Evolutionary conservation across 2,888 invertebrate genomes (phyloP).

Genomic region (Chymomyza fuscimana): DNA sequence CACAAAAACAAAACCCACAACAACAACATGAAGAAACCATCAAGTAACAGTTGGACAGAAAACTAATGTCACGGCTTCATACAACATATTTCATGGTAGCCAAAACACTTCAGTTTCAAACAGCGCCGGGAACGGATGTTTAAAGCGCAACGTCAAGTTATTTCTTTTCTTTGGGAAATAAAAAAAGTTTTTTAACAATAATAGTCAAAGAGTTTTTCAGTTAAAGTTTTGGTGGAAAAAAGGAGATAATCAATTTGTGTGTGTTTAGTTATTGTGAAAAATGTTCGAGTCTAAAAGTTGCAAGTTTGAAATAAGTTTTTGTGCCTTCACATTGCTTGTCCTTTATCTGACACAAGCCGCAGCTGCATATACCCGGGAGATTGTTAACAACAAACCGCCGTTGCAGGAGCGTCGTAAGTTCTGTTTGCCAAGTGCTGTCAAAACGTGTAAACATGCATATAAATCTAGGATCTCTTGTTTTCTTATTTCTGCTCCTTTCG

Average conservation of each 20-base stretch:
- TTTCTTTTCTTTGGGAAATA: not conserved
- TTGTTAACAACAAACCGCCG: conserved; percentile 78
- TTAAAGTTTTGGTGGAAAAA: not conserved
- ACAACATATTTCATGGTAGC: conserved; percentile 44
- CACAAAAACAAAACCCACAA: not conserved
- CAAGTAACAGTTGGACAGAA: conserved; percentile 12
- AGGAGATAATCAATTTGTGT: conserved; percentile 10
- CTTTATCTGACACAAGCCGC: conserved; percentile 34
- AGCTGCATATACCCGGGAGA: conserved; percentile 71
- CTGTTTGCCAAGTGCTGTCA: not conserved
- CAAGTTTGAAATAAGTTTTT: conserved; percentile 38
- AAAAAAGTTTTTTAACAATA: conserved; percentile 5
- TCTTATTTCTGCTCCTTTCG: conserved; percentile 41
- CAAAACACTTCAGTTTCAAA: conserved; percentile 53
- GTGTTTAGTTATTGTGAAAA: conserved; percentile 14
- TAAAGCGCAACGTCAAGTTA: conserved; percentile 32
- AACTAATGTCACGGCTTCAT: conserved; percentile 46
- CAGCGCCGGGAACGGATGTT: conserved; percentile 55
- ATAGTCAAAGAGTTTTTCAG: conserved; percentile 28
- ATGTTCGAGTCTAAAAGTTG: conserved; percentile 49
- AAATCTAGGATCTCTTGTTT: conserved; percentile 4
- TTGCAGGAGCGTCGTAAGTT: conserved; percentile 80
- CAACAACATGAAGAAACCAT: conserved; percentile 20
- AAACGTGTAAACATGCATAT: not conserved
- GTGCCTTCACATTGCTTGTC: conserved; percentile 15